Conservation (phyloP, 2,113 vertebrate species). For the Pica pica region DNA sequence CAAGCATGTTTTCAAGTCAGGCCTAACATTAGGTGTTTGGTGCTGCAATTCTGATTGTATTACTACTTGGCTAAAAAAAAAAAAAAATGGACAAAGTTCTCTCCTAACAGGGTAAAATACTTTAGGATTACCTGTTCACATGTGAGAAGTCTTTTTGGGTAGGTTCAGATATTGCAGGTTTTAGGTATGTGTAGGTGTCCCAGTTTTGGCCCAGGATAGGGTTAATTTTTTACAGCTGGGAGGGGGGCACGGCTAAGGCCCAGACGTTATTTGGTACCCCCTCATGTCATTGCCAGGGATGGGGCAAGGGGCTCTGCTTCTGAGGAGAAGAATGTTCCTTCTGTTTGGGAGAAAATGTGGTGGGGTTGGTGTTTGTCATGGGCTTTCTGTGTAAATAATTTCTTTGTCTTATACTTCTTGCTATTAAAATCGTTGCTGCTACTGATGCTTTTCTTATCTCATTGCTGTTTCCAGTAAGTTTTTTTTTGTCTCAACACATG, state of each 20-base stretch:
- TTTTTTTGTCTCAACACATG: neutral
- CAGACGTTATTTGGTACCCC: neutral
- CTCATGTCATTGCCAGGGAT: neutral
- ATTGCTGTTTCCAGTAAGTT: neutral
- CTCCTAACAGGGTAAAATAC: neutral
- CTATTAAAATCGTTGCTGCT: neutral
- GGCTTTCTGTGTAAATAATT: neutral
- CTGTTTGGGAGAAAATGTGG: accelerated
- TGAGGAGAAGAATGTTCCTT: neutral
- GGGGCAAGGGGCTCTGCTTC: neutral
- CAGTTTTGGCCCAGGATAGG: neutral
- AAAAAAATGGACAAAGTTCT: neutral
- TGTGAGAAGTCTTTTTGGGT: neutral
- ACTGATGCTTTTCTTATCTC: neutral
- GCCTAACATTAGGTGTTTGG: neutral
- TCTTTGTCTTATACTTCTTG: neutral
- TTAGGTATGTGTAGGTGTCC: neutral
- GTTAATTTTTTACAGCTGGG: neutral
- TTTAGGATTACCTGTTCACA: neutral
- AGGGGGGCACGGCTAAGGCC: neutral
- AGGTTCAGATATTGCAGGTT: neutral
- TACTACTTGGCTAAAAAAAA: neutral
- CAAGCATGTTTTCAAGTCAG: neutral
- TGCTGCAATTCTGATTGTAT: neutral
- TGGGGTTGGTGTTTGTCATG: accelerated